Evolutionary conservation across 1,140 invertebrate genomes (phyloP), one percentile per base, ranked within the genome.

Genomic region (Anastatus disparis): DNA sequence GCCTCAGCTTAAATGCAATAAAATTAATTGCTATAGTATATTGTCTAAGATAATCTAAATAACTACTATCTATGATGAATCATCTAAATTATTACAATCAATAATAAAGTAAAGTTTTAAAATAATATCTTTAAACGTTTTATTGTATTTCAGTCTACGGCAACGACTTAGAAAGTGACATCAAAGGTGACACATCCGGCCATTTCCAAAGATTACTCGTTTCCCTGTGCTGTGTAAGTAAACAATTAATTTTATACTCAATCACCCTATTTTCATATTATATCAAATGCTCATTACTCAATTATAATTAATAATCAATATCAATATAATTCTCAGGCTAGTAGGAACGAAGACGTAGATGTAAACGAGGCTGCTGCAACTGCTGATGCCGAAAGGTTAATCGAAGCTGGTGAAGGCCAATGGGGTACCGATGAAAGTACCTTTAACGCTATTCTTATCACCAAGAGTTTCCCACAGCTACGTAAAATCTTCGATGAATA

Each of bases 401-500:
- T 90, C 15, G 83, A 87, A 35, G 93, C 93, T 65, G 93, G 93
- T 44, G 93, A 94, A 79, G 92, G 90, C 27, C 89, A 93, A 79
- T 93, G 93, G 91, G 94, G 95, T 48, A 96, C 94, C 1, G 94
- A 96, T 76, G 95, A 96, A 81, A 94, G 92, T 4, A 88, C 89
- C 15, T 96, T 96, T 84, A 96, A 95, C 78, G 85, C 91, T n/a
- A 93, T 94, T 76, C 86, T 94, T 44, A 89, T 93, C 58, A 92
- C 91, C 20, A 90, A 91, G 76, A 94, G 92, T 72, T 94, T 91
- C 77, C 90, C 93, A 66, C 95, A 97, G 79, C 82, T 97, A 64
- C 89, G 94, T 77, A 86, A 83, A 85, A 91, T 95, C 72, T 96
- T 97, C 78, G 84, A 90, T 8, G 91, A 94, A 79, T 95, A 92